Evolutionary conservation across 2,797 vertebrate genomes (phyloP).

Genomic region (Aeoliscus strigatus): DNA sequence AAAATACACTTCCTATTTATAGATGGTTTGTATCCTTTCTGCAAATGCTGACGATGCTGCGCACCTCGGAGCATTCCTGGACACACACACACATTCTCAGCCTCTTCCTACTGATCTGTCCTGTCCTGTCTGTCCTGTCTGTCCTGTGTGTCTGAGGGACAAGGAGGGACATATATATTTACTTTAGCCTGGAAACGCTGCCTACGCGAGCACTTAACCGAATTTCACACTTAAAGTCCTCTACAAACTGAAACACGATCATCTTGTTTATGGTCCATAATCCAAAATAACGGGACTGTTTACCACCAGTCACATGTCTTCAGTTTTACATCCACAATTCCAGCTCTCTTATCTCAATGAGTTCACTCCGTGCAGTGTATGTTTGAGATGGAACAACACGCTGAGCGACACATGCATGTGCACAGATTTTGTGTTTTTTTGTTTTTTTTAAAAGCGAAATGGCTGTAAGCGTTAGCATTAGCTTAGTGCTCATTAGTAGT

Average conservation of each 20-base stretch:
- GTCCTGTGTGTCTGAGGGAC: conserved; percentile 69
- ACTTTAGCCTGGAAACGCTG: conserved; percentile 60
- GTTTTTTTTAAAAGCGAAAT: too few species aligned
- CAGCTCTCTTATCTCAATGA: conserved; percentile 40
- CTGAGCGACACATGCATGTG: too few species aligned
- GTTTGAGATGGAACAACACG: too few species aligned
- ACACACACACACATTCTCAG: too few species aligned
- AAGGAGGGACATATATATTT: conserved; percentile 52
- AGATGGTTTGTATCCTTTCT: conserved; percentile 62
- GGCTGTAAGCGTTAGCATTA: too few species aligned
- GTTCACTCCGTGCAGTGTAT: too few species aligned
- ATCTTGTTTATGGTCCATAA: conserved; percentile 70
- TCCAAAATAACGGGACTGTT: conserved; percentile 67
- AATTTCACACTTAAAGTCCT: conserved; percentile 76
- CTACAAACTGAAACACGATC: conserved; percentile 75
- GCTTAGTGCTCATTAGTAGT: too few species aligned
- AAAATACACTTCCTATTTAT: conserved; percentile 52
- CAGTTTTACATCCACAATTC: conserved; percentile 51
- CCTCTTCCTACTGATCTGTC: too few species aligned
- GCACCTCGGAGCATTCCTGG: conserved; percentile 21
- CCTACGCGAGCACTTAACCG: conserved; percentile 75
- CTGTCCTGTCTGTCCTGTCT: too few species aligned
- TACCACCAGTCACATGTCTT: conserved; percentile 66
- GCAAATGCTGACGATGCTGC: conserved; percentile 62
- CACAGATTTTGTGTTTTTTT: too few species aligned